phyloP scores from a whole-genome alignment of 2,888 invertebrate genomes.

The Dinocampus coccinellae region DNA sequence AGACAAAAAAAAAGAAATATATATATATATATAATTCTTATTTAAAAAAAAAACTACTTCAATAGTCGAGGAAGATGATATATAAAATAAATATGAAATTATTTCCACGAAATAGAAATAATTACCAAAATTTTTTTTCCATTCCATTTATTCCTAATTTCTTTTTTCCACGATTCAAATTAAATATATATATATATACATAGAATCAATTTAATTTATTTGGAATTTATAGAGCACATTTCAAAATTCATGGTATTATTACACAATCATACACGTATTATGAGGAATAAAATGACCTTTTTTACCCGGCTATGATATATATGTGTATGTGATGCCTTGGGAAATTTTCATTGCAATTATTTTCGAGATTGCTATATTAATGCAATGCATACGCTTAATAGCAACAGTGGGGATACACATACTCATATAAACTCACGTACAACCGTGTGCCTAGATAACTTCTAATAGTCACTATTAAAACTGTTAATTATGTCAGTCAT shows the following conservation, averaged over 20 bases:
- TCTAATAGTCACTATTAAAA: slow-evolving; percentile 61
- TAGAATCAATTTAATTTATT: no score
- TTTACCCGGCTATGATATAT: not conserved
- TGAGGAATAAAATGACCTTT: not conserved
- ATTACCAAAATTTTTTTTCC: not conserved
- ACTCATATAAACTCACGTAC: not conserved
- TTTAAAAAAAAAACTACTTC: slow-evolving; percentile 8
- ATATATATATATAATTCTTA: not conserved
- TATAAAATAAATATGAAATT: slow-evolving; percentile 11
- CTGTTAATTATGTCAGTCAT: slow-evolving; percentile 59
- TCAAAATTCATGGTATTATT: not conserved
- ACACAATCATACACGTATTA: not conserved
- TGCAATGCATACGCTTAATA: slow-evolving; percentile 3
- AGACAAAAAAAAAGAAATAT: slow-evolving; percentile 1
- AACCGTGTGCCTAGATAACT: slow-evolving; percentile 42
- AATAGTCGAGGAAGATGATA: not conserved
- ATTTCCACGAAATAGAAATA: not conserved
- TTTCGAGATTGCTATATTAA: not conserved
- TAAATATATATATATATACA: not conserved
- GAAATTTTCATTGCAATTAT: slow-evolving; percentile 20
- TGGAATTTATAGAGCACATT: no score
- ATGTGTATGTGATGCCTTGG: slow-evolving; percentile 6
- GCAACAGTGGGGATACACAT: not conserved
- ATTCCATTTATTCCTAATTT: not conserved
- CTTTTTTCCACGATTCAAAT: not conserved